phyloP scores from a whole-genome alignment of 2,797 vertebrate genomes.

The Meriones psammophilus region DNA sequence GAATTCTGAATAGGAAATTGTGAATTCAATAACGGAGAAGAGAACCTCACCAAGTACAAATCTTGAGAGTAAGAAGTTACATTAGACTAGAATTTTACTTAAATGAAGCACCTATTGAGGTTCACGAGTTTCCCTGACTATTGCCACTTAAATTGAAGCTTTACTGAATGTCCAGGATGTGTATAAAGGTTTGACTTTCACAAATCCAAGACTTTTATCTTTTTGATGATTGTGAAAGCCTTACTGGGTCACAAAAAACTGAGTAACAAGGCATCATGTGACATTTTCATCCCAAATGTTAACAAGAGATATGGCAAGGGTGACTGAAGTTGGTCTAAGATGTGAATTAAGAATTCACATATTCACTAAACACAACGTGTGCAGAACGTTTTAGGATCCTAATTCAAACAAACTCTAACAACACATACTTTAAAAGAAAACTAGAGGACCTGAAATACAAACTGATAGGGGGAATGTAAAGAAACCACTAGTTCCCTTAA shows the following conservation, averaged over 20 bases:
- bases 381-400: neutral
- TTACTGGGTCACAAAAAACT: constrained; percentile 23
- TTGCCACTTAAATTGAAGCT: neutral
- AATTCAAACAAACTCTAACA: neutral
- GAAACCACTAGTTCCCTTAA: neutral
- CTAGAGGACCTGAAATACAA: neutral
- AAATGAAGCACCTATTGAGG: neutral
- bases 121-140: neutral
- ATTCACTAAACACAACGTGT: neutral
- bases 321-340: neutral
- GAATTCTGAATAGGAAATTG: neutral
- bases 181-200: neutral
- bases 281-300: constrained; percentile 52
- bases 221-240: neutral
- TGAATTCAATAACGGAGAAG: constrained; percentile 6
- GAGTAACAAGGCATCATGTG: neutral
- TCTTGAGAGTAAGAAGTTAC: neutral
- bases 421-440: neutral
- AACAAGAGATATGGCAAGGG: neutral
- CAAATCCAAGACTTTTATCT: constrained; percentile 27
- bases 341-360: constrained; percentile 53
- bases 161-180: neutral
- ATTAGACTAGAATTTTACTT: constrained; percentile 14
- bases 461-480: neutral
- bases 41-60: constrained; percentile 19